These are phyloP conservation scores for Margaritifera margaritifera DNA, from an alignment of 2,888 invertebrate genomes.

Conservation along the genomic window DNA sequence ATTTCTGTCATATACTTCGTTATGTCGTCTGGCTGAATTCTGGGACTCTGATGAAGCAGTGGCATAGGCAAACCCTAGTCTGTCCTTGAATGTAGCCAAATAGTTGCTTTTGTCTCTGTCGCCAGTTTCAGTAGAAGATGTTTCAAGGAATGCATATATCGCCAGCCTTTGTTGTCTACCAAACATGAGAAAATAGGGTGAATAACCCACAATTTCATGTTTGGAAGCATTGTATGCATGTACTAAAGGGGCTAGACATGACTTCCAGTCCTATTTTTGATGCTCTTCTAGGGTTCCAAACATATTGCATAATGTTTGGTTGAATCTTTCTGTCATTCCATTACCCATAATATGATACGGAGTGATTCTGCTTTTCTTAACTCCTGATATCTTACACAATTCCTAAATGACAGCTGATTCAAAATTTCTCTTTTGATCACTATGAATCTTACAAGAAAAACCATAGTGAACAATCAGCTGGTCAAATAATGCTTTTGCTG, in stretches of 20 bases:
- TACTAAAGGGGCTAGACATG: constrained; percentile 6
- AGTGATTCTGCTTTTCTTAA: neutral
- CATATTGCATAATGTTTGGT: constrained; percentile 8
- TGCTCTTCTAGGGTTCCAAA: constrained; percentile 1
- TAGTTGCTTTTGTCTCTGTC: neutral
- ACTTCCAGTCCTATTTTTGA: constrained; percentile 8
- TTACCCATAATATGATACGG: constrained; percentile 4
- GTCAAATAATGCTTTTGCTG: neutral
- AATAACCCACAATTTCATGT: neutral
- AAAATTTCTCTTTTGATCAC: constrained; percentile 18
- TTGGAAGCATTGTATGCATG: constrained; percentile 4
- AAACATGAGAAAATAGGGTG: constrained; percentile 5
- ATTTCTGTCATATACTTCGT: neutral
- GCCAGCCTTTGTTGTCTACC: constrained; percentile 3
- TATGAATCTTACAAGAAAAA: constrained; percentile 4
- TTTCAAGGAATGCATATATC: constrained; percentile 2
- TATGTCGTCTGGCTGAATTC: neutral
- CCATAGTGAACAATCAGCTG: constrained; percentile 6
- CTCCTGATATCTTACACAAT: constrained; percentile 4
- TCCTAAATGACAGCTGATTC: constrained; percentile 7
- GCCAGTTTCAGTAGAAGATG: neutral
- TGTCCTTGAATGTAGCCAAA: neutral
- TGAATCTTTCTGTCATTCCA: constrained; percentile 5
- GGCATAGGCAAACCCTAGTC: neutral
- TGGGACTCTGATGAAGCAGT: neutral